Conservation (phyloP, 2,113 vertebrate genomes). For the Coryphaenoides rupestris region DNA sequence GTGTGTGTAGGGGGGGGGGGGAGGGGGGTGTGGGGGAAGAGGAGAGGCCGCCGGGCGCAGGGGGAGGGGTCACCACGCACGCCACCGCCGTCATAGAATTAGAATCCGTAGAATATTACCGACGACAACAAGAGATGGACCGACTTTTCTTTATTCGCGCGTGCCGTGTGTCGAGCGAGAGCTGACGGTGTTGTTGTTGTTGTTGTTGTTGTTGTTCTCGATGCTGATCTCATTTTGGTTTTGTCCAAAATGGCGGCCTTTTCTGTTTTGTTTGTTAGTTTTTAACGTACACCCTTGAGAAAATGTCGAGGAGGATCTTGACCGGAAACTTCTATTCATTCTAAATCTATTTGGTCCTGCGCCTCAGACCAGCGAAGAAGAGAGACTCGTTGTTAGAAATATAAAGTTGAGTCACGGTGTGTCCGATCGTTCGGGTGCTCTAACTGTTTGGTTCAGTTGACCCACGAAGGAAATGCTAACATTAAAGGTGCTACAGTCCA, state of each 20-base stretch:
- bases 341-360: conserved; percentile 34
- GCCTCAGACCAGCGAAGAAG: conserved; percentile 42
- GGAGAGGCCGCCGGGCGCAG: conserved; percentile 34
- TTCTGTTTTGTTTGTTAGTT: no score
- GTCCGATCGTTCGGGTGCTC: conserved; percentile 46
- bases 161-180: conserved; percentile 10
- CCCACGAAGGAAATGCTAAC: conserved; percentile 26
- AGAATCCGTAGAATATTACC: conserved; percentile 30
- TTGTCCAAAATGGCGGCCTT: conserved; percentile 10
- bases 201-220: no score
- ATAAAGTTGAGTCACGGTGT: conserved; percentile 30
- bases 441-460: conserved; percentile 31
- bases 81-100: conserved; percentile 22
- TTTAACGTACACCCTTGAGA: not conserved
- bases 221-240: not conserved
- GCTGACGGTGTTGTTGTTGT: not conserved
- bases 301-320: conserved; percentile 14
- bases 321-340: conserved; percentile 28
- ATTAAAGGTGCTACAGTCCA: conserved; percentile 61
- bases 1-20: conserved; percentile 19
- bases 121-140: conserved; percentile 17
- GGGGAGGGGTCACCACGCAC: not conserved
- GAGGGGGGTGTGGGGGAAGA: no score
- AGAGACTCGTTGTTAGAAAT: conserved; percentile 28
- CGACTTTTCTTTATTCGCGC: conserved; percentile 40